Evolutionary conservation across 1,140 invertebrate genomes (phyloP).

Genomic region (Agraylea sexmaculata): DNA sequence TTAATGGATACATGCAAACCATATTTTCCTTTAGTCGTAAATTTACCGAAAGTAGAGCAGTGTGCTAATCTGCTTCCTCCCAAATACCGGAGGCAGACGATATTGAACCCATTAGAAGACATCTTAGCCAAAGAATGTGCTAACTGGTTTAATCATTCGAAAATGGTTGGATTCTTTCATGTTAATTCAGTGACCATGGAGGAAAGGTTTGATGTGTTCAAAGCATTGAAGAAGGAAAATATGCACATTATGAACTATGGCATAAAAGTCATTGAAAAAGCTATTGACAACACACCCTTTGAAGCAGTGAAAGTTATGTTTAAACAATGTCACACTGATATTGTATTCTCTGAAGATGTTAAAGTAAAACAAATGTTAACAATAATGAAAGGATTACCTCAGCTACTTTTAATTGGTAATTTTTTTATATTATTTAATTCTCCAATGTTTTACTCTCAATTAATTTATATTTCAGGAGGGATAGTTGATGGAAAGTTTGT

Average conservation of each 20-base stretch:
- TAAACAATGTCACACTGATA: conserved; percentile 42
- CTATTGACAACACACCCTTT: conserved; percentile 47
- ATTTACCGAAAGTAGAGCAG: conserved; percentile 23
- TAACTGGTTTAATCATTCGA: conserved; percentile 56
- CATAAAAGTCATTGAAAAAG: conserved; percentile 43
- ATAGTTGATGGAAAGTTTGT: conserved; percentile 54
- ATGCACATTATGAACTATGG: conserved; percentile 55
- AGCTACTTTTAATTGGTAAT: conserved; percentile 52
- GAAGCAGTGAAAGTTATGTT: conserved; percentile 46
- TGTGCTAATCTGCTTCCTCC: conserved; percentile 13
- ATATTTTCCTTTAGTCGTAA: conserved; percentile 38
- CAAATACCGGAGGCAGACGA: conserved; percentile 16
- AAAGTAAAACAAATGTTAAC: conserved; percentile 44
- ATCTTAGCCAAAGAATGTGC: conserved; percentile 56
- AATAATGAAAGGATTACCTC: conserved; percentile 47
- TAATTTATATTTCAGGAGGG: conserved; percentile 42
- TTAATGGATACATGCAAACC: conserved; percentile 50
- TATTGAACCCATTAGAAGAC: conserved; percentile 50
- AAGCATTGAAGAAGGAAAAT: conserved; percentile 45
- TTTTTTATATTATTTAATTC: conserved; percentile 17
- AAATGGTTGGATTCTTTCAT: conserved; percentile 57
- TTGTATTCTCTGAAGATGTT: conserved; percentile 51
- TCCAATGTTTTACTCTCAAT: conserved; percentile 1
- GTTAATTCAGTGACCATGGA: conserved; percentile 50
- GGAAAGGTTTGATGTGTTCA: conserved; percentile 46